Percentiles rank a stretch among this genome's conserved stretches.
phyloP scores from a whole-genome alignment of 2,113 vertebrate genomes.

The Limanda limanda region DNA sequence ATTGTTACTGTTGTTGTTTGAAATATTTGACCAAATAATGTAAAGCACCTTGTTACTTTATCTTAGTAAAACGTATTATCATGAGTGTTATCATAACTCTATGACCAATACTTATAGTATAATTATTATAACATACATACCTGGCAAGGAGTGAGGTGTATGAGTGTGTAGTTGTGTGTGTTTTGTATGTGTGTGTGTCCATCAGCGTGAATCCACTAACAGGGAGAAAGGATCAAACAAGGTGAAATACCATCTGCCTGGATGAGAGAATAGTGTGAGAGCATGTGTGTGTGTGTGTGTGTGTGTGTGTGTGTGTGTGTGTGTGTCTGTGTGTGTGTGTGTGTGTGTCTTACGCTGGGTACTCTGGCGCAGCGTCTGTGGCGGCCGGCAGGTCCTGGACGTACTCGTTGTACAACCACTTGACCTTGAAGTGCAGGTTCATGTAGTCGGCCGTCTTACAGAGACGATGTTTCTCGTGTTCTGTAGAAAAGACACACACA shows the following conservation, averaged over 20 bases:
- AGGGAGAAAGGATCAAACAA: too few species aligned
- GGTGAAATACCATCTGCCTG: too few species aligned
- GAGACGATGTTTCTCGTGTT: slow-evolving; percentile 92
- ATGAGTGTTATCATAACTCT: too few species aligned
- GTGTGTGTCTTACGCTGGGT: slow-evolving; percentile 88
- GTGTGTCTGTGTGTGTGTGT: slow-evolving; percentile 11
- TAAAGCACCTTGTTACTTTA: too few species aligned
- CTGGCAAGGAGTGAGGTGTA: neutral
- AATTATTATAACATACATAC: too few species aligned
- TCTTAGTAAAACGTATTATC: too few species aligned
- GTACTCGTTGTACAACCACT: slow-evolving; percentile 97
- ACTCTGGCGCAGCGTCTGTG: slow-evolving; percentile 89
- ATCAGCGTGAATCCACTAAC: too few species aligned
- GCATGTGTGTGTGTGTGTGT: neutral
- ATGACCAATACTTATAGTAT: too few species aligned
- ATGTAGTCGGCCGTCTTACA: slow-evolving; percentile 98
- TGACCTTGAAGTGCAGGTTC: slow-evolving; percentile 99
- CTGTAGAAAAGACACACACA: slow-evolving; percentile 69
- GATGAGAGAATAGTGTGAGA: too few species aligned
- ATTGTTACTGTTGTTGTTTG: too few species aligned
- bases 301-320: neutral
- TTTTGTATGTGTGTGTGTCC: slow-evolving; percentile 52
- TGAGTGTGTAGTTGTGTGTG: neutral
- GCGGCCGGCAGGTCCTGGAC: slow-evolving; percentile 88
- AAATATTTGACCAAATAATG: too few species aligned